Percentiles rank a stretch among this genome's conserved stretches.
These are phyloP conservation scores for Phlogophora meticulosa DNA, from an alignment of 2,888 invertebrate species.

Conservation along the genomic window DNA sequence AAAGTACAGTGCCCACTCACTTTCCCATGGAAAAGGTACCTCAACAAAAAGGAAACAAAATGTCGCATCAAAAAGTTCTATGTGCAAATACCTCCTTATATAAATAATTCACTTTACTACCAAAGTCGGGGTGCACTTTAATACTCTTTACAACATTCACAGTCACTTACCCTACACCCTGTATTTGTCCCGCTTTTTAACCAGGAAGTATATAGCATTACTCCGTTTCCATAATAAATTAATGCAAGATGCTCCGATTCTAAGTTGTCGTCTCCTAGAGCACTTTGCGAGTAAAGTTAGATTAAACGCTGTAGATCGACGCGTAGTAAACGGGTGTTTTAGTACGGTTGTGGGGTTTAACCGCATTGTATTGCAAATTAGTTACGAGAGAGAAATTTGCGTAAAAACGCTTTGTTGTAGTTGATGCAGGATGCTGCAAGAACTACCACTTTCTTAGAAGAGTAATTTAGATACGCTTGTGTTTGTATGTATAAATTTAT, in stretches of 20 bases:
- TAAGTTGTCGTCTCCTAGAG: constrained; percentile 78
- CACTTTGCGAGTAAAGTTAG: constrained; percentile 84
- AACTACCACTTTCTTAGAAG: constrained; percentile 9
- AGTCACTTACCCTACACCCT: constrained; percentile 31
- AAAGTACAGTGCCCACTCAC: not conserved
- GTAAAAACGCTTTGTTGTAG: constrained; percentile 54
- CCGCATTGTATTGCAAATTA: constrained; percentile 85
- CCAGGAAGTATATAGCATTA: constrained; percentile 25
- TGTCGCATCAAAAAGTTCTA: constrained; percentile 14
- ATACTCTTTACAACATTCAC: constrained; percentile 46
- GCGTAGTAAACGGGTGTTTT: constrained; percentile 78
- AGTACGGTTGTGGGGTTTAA: constrained; percentile 71
- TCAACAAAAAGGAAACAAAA: constrained; percentile 19
- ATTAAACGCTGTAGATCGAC: constrained; percentile 86
- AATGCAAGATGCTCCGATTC: constrained; percentile 72
- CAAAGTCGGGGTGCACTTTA: constrained; percentile 49
- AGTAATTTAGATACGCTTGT: constrained; percentile 5
- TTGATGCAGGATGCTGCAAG: constrained; percentile 19
- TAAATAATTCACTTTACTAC: constrained; percentile 54
- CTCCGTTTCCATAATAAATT: constrained; percentile 72
- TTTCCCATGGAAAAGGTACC: not conserved
- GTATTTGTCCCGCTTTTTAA: constrained; percentile 34
- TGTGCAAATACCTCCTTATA: constrained; percentile 12
- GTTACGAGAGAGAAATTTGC: constrained; percentile 67
- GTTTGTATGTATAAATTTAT: not conserved